A percentile compares a stretch with the other conserved stretches of the same genome.
Evolutionary conservation across 2,888 invertebrate species (phyloP).

Genomic region (Cephus rjabovi): DNA sequence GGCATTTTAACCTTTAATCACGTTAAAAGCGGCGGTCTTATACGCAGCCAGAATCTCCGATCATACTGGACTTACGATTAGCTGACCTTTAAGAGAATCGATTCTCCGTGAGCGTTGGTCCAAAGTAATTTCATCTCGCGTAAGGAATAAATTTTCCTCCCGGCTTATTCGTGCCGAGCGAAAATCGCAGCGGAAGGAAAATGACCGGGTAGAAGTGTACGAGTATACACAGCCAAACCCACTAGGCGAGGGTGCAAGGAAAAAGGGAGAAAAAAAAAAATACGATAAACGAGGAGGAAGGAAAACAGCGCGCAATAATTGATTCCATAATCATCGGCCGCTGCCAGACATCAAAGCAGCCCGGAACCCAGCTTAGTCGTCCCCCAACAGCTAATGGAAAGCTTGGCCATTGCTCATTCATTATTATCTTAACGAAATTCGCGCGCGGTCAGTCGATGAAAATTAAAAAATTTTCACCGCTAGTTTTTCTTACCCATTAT

Average conservation of each 20-base stretch:
- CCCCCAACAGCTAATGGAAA: constrained; percentile 23
- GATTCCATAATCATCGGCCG: constrained; percentile 51
- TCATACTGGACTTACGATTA: neutral
- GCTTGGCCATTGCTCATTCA: constrained; percentile 35
- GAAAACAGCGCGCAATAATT: constrained; percentile 43
- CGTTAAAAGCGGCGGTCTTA: constrained; percentile 42
- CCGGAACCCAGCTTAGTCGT: constrained; percentile 23
- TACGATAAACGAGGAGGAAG: constrained; percentile 23
- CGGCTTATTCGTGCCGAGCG: constrained; percentile 10
- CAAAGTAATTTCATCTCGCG: constrained; percentile 39
- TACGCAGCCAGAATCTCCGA: constrained; percentile 17
- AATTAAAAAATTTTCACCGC: neutral
- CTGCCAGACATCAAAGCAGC: constrained; percentile 49
- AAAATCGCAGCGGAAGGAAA: too few relatives aligned
- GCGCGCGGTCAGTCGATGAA: constrained; percentile 4
- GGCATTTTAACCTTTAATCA: neutral
- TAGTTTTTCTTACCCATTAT: too few relatives aligned
- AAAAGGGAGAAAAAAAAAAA: constrained; percentile 16
- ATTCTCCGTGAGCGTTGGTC: constrained; percentile 38
- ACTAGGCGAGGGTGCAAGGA: constrained; percentile 16
- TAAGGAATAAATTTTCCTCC: constrained; percentile 40
- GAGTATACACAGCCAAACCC: too few relatives aligned
- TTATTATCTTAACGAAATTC: constrained; percentile 44
- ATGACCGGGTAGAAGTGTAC: too few relatives aligned
- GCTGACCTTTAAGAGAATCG: constrained; percentile 44